phyloP scores from a whole-genome alignment of 2,113 vertebrate species.

The Rhynchomys soricoides region DNA sequence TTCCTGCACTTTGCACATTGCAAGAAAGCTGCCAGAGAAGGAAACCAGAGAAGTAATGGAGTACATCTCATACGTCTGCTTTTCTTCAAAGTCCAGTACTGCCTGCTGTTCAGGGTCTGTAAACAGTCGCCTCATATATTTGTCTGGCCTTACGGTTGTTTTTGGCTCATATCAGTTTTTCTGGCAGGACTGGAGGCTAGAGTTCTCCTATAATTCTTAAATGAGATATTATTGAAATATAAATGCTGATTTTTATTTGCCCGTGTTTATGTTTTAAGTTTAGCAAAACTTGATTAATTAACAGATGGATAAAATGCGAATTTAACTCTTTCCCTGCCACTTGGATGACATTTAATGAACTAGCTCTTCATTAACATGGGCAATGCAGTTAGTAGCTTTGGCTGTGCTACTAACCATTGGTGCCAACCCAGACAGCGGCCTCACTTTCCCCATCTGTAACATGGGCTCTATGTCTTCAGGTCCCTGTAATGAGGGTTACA shows the following conservation, averaged over 20 bases:
- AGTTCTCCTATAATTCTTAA: constrained; percentile 21
- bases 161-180: constrained; percentile 36
- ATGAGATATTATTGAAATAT: constrained; percentile 62
- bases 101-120: not conserved
- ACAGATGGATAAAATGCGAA: constrained; percentile 7
- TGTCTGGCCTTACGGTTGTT: constrained; percentile 41
- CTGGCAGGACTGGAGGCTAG: constrained; percentile 47
- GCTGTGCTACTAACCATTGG: not conserved
- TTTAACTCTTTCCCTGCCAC: constrained; percentile 36
- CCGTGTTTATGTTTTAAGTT: constrained; percentile 30
- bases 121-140: constrained; percentile 21
- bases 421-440: not conserved
- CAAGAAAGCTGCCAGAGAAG: not conserved
- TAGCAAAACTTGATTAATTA: constrained; percentile 44
- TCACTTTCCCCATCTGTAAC: not conserved
- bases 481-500: not conserved
- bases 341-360: constrained; percentile 31
- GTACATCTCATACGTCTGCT: not conserved
- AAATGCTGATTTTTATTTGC: constrained; percentile 53
- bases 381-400: not conserved
- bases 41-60: not conserved
- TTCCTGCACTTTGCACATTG: rapidly evolving
- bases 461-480: not conserved
- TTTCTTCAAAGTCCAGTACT: not conserved
- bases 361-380: not conserved